Base-by-base conservation (phyloP, 1,140 invertebrate species). In the Ostrea denselamellosa region DNA sequence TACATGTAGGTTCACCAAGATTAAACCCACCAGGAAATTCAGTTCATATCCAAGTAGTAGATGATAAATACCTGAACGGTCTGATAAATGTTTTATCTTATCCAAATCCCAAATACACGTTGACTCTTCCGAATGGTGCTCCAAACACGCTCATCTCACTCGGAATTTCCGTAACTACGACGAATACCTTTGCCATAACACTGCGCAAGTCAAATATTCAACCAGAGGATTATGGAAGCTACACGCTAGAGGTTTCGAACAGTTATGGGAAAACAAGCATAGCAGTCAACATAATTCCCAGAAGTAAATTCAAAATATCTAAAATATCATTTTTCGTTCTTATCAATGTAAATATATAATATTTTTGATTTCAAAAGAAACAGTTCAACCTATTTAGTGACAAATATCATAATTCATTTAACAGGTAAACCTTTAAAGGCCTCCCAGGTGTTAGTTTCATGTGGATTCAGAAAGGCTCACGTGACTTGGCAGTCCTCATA, bases 171-270 rank as follows among this genome's bases (percentile, higher is more conserved):
- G 22, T 22, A 12, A 71, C 9, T 28, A 34, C 68, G 28, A 71
- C 68, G 22, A 71, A 71, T 28, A 28, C 28, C 28, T 71, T 28
- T 28, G 10, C 7, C 28, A 71, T 71, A n/a, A 71, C 25, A 28
- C 68, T 71, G 68, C 22, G 22, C 68, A 34, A 14, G 28, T 71
- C 68, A 71, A 71, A 71, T 71, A 71, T 71, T 71, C 68, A 71
- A 8, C 28, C 68, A 12, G 22, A 71, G 22, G 68, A 71, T 71
- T 28, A 28, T 71, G 68, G 68, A 12, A 28, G 1, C 28, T 71
- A 71, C 22, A 25, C 12, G 7, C 8, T 71, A 14, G 12, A 9
- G 2, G 68, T 71, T 28, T 25, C 68, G 12, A 71, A 71, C 28
- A 3, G 2, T 25, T 71, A 71, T 28, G 68, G 68, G 28, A 71